Evolutionary conservation across 2,888 invertebrate genomes (phyloP).

Genomic region (Torymus texanus): DNA sequence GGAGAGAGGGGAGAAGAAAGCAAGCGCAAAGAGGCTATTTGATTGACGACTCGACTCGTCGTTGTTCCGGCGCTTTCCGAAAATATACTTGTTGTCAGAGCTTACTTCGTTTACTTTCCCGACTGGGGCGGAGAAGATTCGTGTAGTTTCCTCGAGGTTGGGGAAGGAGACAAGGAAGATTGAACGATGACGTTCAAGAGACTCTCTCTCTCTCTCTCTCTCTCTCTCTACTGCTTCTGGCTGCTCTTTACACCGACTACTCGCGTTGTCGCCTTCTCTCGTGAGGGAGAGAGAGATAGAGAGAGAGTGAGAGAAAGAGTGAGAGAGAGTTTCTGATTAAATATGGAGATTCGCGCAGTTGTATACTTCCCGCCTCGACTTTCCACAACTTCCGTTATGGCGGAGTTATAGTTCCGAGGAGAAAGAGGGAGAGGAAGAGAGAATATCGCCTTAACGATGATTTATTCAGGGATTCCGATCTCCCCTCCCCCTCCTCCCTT

Average conservation of each 20-base stretch:
- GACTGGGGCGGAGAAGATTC: too few relatives aligned
- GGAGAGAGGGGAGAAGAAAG: not conserved
- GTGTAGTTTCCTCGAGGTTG: too few relatives aligned
- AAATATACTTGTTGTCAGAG: not conserved
- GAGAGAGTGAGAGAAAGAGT: too few relatives aligned
- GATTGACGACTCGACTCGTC: constrained; percentile 7
- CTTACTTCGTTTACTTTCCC: not conserved
- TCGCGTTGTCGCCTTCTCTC: not conserved
- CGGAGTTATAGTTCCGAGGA: too few relatives aligned
- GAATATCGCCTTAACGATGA: constrained; percentile 19
- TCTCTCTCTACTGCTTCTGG: too few relatives aligned
- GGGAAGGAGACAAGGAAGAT: too few relatives aligned
- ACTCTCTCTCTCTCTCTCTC: too few relatives aligned
- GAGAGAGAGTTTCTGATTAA: constrained; percentile 6
- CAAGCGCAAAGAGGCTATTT: not conserved
- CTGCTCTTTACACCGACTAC: not conserved
- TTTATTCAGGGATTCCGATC: not conserved
- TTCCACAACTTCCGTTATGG: too few relatives aligned
- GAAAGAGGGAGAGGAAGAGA: not conserved
- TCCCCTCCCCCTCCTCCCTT: not conserved
- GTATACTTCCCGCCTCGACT: too few relatives aligned
- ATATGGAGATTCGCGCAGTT: constrained; percentile 9
- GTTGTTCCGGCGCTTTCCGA: not conserved
- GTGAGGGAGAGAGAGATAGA: not conserved
- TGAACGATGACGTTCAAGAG: too few relatives aligned